Evolutionary conservation across 2,888 invertebrate genomes (phyloP), one percentile per base, ranked within the genome.

Genomic region (Apantesis nais): DNA sequence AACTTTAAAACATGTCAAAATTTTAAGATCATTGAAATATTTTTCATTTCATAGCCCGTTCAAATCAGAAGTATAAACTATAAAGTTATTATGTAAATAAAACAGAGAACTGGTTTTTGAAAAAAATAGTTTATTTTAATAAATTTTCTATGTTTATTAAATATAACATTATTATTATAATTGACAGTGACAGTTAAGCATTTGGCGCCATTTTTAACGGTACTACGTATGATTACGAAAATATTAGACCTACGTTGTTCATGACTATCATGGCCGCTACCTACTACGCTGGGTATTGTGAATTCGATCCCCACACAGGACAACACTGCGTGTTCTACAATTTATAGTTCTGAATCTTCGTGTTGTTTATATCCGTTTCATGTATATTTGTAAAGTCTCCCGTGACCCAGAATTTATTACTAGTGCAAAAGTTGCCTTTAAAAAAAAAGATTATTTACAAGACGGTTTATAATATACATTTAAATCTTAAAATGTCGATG

Each of bases 131-230:
- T 73, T 70, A 68, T 61, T 68, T 71, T 73, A 71, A 74, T 62
- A 74, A 80, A 76, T 80, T 72, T 73, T 52, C 19, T 66, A 73
- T 72, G 60, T 25, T 72, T 70, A 80, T 78, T 44, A 73, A 65
- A 37, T 60, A 68, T 79, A 81, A 81, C 72, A 75, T 73, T 79
- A 71, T 37, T 63, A 55, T 70, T 37, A 62, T 74, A 76, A 68
- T 70, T 55, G 52, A 68, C 61, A 60, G 29, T 16, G 61, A n/a
- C 31, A 39, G 52, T 60, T 58, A 41, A 66, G 58, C 19, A 25
- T 31, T 61, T 29, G 37, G 60, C 63, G 68, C 68, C 67, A 64
- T 71, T 34, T 72, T 60, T 19, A 41, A 63, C 2, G 29, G 41
- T 63, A 22, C n/a, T 41, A 44, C 29, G 2, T 31, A 29, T 29